A percentile compares a stretch with the other conserved stretches of the same genome.
These are phyloP conservation scores for Philhelius pedissequus DNA, from an alignment of 2,888 invertebrate species.

Conservation along the genomic window DNA sequence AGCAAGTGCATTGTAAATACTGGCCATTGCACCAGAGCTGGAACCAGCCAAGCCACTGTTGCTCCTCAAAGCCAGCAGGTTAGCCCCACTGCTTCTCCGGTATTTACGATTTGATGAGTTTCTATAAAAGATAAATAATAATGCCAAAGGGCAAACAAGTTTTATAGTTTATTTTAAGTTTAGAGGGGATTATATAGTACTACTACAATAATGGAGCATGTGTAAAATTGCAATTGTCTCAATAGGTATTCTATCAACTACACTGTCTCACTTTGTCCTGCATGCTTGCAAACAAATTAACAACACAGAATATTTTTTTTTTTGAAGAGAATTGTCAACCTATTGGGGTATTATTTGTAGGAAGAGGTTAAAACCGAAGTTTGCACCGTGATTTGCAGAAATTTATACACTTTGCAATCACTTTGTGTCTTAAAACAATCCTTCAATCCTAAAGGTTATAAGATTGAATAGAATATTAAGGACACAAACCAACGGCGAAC, in stretches of 20 bases:
- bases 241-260: background rate
- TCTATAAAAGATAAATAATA: slow-evolving; percentile 69
- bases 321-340: slow-evolving; percentile 40
- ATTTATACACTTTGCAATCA: no score
- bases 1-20: slow-evolving; percentile 52
- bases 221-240: background rate
- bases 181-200: background rate
- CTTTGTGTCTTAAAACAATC: no score
- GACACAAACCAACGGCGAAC: no score
- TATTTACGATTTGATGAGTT: slow-evolving; percentile 77
- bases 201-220: background rate
- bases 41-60: slow-evolving; percentile 76
- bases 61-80: slow-evolving; percentile 59
- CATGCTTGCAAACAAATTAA: background rate
- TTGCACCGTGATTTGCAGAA: no score
- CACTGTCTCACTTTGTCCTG: no score
- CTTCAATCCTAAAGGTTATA: no score
- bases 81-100: slow-evolving; percentile 72
- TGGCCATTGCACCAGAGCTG: slow-evolving; percentile 72
- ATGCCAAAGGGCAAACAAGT: background rate
- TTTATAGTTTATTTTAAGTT: slow-evolving; percentile 10
- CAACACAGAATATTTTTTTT: background rate
- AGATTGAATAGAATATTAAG: no score
- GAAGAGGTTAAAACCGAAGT: background rate
- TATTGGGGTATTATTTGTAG: background rate